Evolutionary conservation across 2,888 invertebrate genomes (phyloP).

Genomic region (Diogma glabrata): DNA sequence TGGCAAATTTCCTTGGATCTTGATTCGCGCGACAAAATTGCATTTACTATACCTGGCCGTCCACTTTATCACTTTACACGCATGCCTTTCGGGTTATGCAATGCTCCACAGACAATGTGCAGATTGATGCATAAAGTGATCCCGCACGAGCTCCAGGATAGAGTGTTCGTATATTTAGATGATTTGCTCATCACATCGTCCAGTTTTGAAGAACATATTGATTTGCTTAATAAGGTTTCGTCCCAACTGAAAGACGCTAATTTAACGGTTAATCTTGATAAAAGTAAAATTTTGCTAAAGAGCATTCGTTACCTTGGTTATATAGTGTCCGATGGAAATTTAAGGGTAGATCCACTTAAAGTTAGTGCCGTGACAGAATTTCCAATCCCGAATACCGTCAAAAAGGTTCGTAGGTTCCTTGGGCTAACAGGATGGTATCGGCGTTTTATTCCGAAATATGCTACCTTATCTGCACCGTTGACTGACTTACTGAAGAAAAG

Average conservation of each 20-base stretch:
- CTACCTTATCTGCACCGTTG: slow-evolving; percentile 11
- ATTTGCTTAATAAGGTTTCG: neutral
- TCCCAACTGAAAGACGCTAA: neutral
- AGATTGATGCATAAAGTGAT: slow-evolving; percentile 20
- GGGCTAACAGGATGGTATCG: slow-evolving; percentile 19
- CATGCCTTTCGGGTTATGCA: neutral
- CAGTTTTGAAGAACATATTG: neutral
- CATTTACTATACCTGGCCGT: slow-evolving; percentile 20
- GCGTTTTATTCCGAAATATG: neutral
- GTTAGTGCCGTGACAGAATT: slow-evolving; percentile 14
- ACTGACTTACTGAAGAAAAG: no score
- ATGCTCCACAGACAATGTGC: slow-evolving; percentile 15
- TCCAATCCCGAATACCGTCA: slow-evolving; percentile 15
- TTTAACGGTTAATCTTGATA: neutral
- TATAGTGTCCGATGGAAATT: slow-evolving; percentile 10
- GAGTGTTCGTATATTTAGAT: no score
- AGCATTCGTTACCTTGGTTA: slow-evolving; percentile 7
- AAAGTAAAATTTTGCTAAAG: neutral
- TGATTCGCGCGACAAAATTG: slow-evolving; percentile 19
- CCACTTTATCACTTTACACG: neutral
- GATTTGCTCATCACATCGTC: slow-evolving; percentile 1
- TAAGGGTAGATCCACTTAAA: neutral
- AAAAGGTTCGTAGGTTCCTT: slow-evolving; percentile 18
- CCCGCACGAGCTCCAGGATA: slow-evolving; percentile 8
- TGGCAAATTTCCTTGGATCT: slow-evolving; percentile 16